Percentiles rank a stretch among this genome's conserved stretches.
phyloP scores from a whole-genome alignment of 2,888 invertebrate genomes.

The Empis stercorea region DNA sequence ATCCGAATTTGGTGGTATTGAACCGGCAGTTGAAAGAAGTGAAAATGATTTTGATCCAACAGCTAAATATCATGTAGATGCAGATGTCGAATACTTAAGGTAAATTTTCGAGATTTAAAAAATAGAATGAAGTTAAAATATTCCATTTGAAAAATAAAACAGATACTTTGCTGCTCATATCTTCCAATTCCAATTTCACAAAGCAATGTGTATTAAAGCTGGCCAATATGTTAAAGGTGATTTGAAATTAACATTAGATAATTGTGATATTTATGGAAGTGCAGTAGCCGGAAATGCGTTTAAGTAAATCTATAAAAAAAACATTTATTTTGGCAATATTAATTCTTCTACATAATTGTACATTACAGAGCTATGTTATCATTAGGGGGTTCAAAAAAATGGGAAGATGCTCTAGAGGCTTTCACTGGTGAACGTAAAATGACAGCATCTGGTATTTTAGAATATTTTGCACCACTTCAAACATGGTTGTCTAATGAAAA shows the following conservation, averaged over 20 bases:
- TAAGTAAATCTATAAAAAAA: constrained; percentile 31
- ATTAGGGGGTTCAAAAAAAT: constrained; percentile 57
- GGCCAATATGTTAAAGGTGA: constrained; percentile 61
- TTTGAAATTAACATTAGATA: constrained; percentile 52
- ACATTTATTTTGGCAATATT: too few species aligned
- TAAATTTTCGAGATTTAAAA: constrained; percentile 23
- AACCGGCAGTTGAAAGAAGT: constrained; percentile 47
- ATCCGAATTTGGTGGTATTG: constrained; percentile 48
- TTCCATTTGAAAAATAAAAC: constrained; percentile 11
- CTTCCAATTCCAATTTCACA: constrained; percentile 66
- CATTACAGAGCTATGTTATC: constrained; percentile 46
- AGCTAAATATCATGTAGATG: constrained; percentile 60
- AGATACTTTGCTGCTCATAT: constrained; percentile 70
- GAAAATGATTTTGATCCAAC: constrained; percentile 63
- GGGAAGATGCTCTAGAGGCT: constrained; percentile 67
- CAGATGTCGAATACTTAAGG: constrained; percentile 55
- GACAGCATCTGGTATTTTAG: constrained; percentile 60
- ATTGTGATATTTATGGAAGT: constrained; percentile 76
- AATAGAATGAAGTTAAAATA: too few species aligned
- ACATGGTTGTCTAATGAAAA: constrained; percentile 64
- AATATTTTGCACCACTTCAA: constrained; percentile 66
- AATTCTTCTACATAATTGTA: neutral
- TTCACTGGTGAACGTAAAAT: constrained; percentile 67
- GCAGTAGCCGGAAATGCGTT: constrained; percentile 63
- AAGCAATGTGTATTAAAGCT: constrained; percentile 56